Evolutionary conservation across 2,797 vertebrate species (phyloP), one percentile per base, ranked within the genome.

Genomic region (Babyrousa celebensis): DNA sequence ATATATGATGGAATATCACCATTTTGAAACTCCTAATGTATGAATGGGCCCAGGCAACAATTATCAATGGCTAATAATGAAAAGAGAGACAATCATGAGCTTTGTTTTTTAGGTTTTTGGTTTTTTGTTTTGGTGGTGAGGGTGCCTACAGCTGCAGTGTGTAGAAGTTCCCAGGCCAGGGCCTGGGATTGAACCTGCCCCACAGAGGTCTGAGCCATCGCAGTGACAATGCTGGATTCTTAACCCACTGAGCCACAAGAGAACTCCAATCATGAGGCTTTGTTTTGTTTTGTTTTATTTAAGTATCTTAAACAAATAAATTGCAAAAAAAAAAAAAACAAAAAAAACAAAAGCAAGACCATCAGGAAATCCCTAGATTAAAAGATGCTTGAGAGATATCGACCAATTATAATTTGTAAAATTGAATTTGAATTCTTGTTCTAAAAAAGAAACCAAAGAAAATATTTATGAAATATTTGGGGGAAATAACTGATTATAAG

Each of bases 251-350:
- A 48, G 43, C 43, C 43, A 48, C 43, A 48, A 48, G 43, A 48
- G 43, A 48, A 48, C 43, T 48, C 43, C 43, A 48, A 48, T 48
- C 9, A 48, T 48, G 43, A 48, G 43, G 9, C 43, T 48, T 48
- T 48, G 43, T 48, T 48, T 48, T 48, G 43, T 48, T 48, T 48
- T 48, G 43, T 48, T 48, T 10, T 48, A 48, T 48, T 48, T 48
- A 5, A 48, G 43, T 79, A 62, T 93, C 52, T 91, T 83, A 84
- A 62, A 54, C 18, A 63, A 58, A 89, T 71, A 58, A 93, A 54
- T 43, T 91, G 14, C 20, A 85, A 74, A 40, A 12, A 16, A 68
- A 48, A 72, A 63, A 58, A 48, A 89, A 16, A 16, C 85, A 74
- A n/a, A 11, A 16, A 72, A 48, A 72, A 63, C 21, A 43, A 84